Conservation (phyloP, 2,888 invertebrate genomes). For the Copidosoma aretas region DNA sequence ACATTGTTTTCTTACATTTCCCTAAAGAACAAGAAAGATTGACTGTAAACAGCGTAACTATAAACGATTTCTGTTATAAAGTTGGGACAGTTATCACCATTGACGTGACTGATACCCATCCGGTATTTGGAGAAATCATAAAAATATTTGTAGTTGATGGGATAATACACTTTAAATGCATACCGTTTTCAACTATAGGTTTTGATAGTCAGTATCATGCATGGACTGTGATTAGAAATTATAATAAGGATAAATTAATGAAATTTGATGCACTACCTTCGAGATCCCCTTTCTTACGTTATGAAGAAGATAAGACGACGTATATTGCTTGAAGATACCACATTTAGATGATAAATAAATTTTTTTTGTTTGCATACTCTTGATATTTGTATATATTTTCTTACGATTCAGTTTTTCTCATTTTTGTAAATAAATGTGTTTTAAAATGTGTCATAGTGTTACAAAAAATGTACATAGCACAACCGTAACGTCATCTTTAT, state of each 20-base stretch:
- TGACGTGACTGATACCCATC: constrained; percentile 9
- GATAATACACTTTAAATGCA: constrained; percentile 20
- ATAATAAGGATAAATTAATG: constrained; percentile 1
- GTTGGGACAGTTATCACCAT: constrained; percentile 23
- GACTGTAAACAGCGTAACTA: constrained; percentile 3
- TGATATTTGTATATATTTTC: too few species aligned
- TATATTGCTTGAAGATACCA: too few species aligned
- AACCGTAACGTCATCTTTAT: too few species aligned
- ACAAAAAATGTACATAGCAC: too few species aligned
- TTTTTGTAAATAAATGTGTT: too few species aligned
- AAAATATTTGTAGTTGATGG: constrained; percentile 16
- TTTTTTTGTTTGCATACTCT: too few species aligned
- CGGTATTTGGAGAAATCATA: constrained; percentile 24
- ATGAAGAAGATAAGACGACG: constrained; percentile 1
- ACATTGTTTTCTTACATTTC: neutral
- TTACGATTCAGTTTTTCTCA: too few species aligned
- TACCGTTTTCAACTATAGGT: constrained; percentile 14
- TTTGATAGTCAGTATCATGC: constrained; percentile 22
- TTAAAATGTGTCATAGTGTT: too few species aligned
- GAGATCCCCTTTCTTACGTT: constrained; percentile 19
- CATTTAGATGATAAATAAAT: too few species aligned
- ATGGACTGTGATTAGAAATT: constrained; percentile 2
- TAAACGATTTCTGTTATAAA: constrained; percentile 30
- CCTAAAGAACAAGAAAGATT: neutral
- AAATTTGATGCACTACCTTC: constrained; percentile 10